Evolutionary conservation across 2,797 vertebrate species (phyloP).

Genomic region (Arrhamphus sclerolepis): DNA sequence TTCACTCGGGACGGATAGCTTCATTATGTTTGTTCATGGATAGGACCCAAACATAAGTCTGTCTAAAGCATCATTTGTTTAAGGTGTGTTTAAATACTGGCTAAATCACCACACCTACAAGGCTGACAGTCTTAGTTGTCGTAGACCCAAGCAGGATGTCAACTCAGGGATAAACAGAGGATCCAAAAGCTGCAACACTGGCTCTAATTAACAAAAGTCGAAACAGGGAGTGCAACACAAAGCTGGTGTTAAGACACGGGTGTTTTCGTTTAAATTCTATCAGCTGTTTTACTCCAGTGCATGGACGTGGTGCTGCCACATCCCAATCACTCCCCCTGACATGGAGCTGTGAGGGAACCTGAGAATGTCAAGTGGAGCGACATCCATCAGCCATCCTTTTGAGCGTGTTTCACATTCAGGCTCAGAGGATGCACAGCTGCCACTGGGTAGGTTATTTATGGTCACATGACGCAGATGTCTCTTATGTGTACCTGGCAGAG

Average conservation of each 20-base stretch:
- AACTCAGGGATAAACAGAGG: constrained; percentile 38
- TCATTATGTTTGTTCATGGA: constrained; percentile 30
- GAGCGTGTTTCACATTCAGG: constrained; percentile 59
- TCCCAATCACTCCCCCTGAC: constrained; percentile 9
- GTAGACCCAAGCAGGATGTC: constrained; percentile 56
- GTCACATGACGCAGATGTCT: constrained; percentile 72
- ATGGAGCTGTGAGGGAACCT: constrained; percentile 48
- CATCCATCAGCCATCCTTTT: constrained; percentile 57
- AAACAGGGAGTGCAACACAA: background rate
- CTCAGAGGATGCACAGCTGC: constrained; percentile 65
- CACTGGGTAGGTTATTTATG: constrained; percentile 77
- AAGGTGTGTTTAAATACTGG: constrained; percentile 79
- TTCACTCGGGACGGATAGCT: background rate
- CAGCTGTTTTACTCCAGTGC: constrained; percentile 15
- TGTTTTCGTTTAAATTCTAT: background rate
- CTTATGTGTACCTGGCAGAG: constrained; percentile 59
- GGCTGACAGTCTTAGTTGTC: constrained; percentile 68
- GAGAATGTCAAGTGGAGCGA: constrained; percentile 66
- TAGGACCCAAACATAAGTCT: constrained; percentile 12
- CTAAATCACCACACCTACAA: constrained; percentile 66
- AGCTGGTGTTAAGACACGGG: background rate
- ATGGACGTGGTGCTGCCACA: constrained; percentile 5
- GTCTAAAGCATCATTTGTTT: constrained; percentile 61
- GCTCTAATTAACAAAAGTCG: constrained; percentile 4
- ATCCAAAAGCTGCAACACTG: constrained; percentile 4